phyloP scores from a whole-genome alignment of 1,140 invertebrate genomes.

The Drosophila bipectinata region DNA sequence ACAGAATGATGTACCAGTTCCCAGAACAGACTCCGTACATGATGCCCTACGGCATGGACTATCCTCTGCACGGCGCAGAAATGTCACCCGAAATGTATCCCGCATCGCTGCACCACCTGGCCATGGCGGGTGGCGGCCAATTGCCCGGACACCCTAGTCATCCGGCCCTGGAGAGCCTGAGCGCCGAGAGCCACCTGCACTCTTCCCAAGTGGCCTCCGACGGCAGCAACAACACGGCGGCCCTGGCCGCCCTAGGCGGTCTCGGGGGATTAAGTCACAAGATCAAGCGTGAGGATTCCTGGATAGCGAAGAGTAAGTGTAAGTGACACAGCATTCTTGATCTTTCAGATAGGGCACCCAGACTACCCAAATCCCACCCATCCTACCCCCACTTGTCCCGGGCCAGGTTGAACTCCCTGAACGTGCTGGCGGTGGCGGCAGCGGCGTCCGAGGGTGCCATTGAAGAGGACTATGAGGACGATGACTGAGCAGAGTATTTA shows the following conservation, averaged over 20 bases:
- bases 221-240: slow-evolving; percentile 75
- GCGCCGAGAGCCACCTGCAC: slow-evolving; percentile 74
- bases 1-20: slow-evolving; percentile 78
- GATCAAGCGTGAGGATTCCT: slow-evolving; percentile 80
- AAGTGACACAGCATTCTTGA: slow-evolving; percentile 47
- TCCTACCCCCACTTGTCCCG: slow-evolving; percentile 8
- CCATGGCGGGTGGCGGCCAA: slow-evolving; percentile 61
- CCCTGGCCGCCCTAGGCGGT: slow-evolving; percentile 70
- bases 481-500: slow-evolving; percentile 49
- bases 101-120: slow-evolving; percentile 55
- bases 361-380: slow-evolving; percentile 10
- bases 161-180: slow-evolving; percentile 68
- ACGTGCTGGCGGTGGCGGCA: slow-evolving; percentile 46
- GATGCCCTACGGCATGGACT: slow-evolving; percentile 83
- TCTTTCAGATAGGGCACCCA: slow-evolving; percentile 63
- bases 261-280: slow-evolving; percentile 67
- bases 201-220: slow-evolving; percentile 63
- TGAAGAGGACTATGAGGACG: slow-evolving; percentile 56
- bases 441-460: slow-evolving; percentile 59
- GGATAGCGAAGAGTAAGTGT: slow-evolving; percentile 79
- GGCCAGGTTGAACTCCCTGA: slow-evolving; percentile 21
- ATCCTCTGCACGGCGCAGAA: slow-evolving; percentile 69
- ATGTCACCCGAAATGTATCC: slow-evolving; percentile 63
- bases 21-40: slow-evolving; percentile 82
- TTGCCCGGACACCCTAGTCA: slow-evolving; percentile 61